A percentile compares a stretch with the other conserved stretches of the same genome.
phyloP scores from a whole-genome alignment of 2,888 invertebrate genomes.

The Pandemis corylana region DNA sequence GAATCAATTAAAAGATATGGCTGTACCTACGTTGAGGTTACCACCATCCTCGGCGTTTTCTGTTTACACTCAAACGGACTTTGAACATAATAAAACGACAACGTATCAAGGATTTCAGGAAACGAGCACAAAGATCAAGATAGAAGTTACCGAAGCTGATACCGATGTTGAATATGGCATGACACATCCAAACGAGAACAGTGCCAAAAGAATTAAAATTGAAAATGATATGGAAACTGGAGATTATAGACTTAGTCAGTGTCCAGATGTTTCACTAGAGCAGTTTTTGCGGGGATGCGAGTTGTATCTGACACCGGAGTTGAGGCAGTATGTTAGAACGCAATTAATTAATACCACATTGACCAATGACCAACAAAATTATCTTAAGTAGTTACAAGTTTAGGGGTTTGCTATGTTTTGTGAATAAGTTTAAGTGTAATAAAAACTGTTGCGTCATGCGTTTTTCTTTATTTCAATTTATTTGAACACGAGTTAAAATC shows the following conservation, averaged over 20 bases:
- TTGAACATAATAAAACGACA: background rate
- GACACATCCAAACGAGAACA: background rate
- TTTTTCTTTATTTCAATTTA: no score
- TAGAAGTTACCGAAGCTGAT: background rate
- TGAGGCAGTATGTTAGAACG: slow-evolving; percentile 5
- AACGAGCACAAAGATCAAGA: background rate
- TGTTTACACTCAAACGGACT: slow-evolving; percentile 7
- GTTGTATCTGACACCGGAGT: slow-evolving; percentile 6
- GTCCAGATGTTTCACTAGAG: background rate
- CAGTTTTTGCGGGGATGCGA: slow-evolving; percentile 12
- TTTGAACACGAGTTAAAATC: no score
- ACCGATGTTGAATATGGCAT: background rate
- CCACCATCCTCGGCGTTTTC: background rate
- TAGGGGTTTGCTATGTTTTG: no score
- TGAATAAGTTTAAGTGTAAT: no score
- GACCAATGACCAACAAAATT: background rate
- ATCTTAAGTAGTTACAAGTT: no score
- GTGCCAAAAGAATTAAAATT: slow-evolving; percentile 4
- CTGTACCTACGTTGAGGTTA: background rate
- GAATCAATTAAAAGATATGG: background rate
- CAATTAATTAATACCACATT: slow-evolving; percentile 8
- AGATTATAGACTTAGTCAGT: background rate
- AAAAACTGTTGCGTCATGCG: no score
- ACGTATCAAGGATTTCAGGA: background rate
- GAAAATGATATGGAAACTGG: background rate